Percentiles rank a stretch among this genome's conserved stretches.
Evolutionary conservation across 2,113 vertebrate species (phyloP).

Genomic region (Geococcyx californianus): DNA sequence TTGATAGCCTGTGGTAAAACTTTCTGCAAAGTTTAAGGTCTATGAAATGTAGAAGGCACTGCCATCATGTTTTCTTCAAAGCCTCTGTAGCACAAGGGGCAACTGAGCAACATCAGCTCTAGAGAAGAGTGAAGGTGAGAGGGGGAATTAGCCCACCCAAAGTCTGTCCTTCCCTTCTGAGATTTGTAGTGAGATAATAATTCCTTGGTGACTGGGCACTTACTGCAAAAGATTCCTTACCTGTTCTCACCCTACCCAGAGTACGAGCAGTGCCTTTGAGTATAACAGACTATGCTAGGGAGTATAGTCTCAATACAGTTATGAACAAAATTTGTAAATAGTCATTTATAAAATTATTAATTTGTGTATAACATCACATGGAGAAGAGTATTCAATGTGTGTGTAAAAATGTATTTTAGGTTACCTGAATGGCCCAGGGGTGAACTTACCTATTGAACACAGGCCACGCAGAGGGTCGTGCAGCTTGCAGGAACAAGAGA

Average conservation of each 20-base stretch:
- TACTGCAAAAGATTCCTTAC: background rate
- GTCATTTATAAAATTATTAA: background rate
- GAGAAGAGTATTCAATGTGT: background rate
- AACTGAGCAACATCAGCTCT: background rate
- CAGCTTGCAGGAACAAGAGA: background rate
- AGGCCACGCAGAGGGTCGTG: background rate
- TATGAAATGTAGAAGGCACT: background rate
- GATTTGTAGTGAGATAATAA: background rate
- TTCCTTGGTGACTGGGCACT: background rate
- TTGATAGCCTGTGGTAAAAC: slow-evolving; percentile 1
- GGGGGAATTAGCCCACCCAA: background rate
- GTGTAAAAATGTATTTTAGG: background rate
- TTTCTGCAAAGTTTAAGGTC: background rate
- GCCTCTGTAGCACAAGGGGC: background rate
- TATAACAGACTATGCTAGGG: background rate
- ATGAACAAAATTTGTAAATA: background rate
- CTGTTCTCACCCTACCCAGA: background rate
- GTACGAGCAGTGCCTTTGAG: background rate
- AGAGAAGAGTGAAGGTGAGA: background rate
- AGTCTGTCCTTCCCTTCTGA: background rate
- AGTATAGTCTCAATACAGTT: background rate
- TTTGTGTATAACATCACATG: background rate
- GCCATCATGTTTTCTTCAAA: background rate
- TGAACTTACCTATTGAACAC: background rate
- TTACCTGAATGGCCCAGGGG: background rate